phyloP scores from a whole-genome alignment of 2,888 invertebrate species.

The Byasa hedistus region DNA sequence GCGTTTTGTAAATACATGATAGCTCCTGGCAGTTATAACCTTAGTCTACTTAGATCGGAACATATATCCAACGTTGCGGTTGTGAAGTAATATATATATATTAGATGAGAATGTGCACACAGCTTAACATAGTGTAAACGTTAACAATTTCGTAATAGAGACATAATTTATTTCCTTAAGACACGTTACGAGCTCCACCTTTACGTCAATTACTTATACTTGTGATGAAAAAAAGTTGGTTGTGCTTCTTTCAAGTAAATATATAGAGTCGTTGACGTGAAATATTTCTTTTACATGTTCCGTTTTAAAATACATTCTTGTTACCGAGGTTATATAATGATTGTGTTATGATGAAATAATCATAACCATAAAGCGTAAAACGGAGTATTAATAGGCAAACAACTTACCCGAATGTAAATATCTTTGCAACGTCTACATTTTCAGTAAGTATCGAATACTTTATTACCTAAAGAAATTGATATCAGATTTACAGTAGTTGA shows the following conservation, averaged over 20 bases:
- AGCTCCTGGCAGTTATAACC: too few species aligned
- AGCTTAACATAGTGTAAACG: conserved; percentile 7
- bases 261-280: neutral
- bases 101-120: neutral
- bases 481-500: too few species aligned
- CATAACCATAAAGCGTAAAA: neutral
- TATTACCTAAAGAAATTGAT: too few species aligned
- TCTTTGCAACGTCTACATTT: neutral
- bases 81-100: neutral
- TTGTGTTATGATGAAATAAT: neutral
- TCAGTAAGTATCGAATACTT: too few species aligned
- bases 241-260: conserved; percentile 8
- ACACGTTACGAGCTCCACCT: conserved; percentile 13
- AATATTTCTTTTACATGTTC: conserved; percentile 13
- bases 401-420: neutral
- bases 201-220: conserved; percentile 6
- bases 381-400: neutral
- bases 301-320: conserved; percentile 11
- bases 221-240: conserved; percentile 2
- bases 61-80: neutral
- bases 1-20: too few species aligned
- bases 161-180: conserved; percentile 20
- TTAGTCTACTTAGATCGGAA: neutral
- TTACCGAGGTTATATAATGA: neutral
- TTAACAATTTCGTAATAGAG: conserved; percentile 19